Evolutionary conservation across 2,113 vertebrate genomes (phyloP), one percentile per base, ranked within the genome.

Genomic region (Anguilla japonica): DNA sequence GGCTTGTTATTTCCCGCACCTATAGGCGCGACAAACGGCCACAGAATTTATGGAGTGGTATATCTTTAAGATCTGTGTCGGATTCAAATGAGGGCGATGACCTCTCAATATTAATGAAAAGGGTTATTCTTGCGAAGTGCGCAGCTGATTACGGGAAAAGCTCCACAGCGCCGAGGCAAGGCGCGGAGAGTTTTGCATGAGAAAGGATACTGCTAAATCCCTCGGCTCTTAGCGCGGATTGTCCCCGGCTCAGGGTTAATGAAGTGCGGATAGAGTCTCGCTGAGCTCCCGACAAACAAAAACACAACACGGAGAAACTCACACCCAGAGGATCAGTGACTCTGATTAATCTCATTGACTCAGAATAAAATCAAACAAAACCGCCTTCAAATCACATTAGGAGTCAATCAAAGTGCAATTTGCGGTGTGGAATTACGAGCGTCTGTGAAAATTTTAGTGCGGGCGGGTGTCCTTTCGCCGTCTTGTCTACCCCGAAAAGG

Each of bases 281-380:
- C 96, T 96, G 91, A 96, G 96, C 96, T 96, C 95, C 96, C 95
- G 94, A 96, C 96, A 97, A 96, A 97, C 96, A 97, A 93, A 95
- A 96, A 96, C 96, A 96, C 96, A 96, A 97, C 96, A 95, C 90
- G 96, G 95, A 95, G 96, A 96, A 96, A 96, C 97, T 97, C 96
- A 97, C 95, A 96, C 96, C 96, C 97, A 94, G 93, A 97, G 97
- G 97, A 99, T 99, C 97, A 98, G 96, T 96, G 97, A 96, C 97
- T 97, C 96, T 96, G 96, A 96, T 97, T 99, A 98, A 98, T 98
- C 97, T 97, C 96, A 96, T 96, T 97, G 97, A 97, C 97, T 97
- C 96, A 98, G 95, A 97, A 96, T 96, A 95, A 97, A 95, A 94
- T 94, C 94, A 97, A 96, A 97, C 95, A 96, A 96, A 96, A 96